Base-by-base conservation (phyloP, 2,113 vertebrate species). In the Fukomys damarensis region DNA sequence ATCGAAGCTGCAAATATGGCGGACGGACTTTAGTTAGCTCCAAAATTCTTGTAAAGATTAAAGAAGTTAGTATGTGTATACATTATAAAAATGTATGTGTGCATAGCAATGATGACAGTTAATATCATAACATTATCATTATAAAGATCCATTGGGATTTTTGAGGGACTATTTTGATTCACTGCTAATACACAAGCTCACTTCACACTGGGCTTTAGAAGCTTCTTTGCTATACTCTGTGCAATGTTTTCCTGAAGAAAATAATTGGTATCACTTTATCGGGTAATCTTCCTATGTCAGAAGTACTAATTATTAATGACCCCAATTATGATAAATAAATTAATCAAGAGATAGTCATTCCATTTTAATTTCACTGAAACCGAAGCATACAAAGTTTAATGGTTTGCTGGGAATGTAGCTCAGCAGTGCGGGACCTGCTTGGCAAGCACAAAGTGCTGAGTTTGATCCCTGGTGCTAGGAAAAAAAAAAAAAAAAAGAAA, bases 321-420 rank as follows among this genome's bases (percentile, higher is more conserved):
- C 68, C 81, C 68, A 77, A 83, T 70, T 74, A 38, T n/a, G 22
- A 93, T 76, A 43, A 59, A 89, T 49, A 79, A 79, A 77, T 56
- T 41, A 82, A 61, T 61, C 7, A 9, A 4, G 3, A 19, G 2
- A 4, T 32, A 30, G 0, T 13, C n/a, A 56, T 26, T 7, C 1
- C 7, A 70, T 72, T 94, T 96, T 76, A 76, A 76, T n/a, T 63
- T 56, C 79, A 68, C 63, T 68, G 12, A 63, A 77, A 77, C 1
- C 59, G 35, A 91, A 93, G 56, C 7, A n/a, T 35, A 41, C 16
- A 72, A 68, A 87, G 0, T 5, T 91, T 20, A 92, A 30, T 52
- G 17, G 70, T 22, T 49, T 5, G 46, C 46, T 9, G 46, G 46
- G 46, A 9, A 49, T 49, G 46, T 49, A 49, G 46, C 9, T 49